Evolutionary conservation across 1,140 invertebrate genomes (phyloP), one percentile per base, ranked within the genome.

Genomic region (Cephus cinctus): DNA sequence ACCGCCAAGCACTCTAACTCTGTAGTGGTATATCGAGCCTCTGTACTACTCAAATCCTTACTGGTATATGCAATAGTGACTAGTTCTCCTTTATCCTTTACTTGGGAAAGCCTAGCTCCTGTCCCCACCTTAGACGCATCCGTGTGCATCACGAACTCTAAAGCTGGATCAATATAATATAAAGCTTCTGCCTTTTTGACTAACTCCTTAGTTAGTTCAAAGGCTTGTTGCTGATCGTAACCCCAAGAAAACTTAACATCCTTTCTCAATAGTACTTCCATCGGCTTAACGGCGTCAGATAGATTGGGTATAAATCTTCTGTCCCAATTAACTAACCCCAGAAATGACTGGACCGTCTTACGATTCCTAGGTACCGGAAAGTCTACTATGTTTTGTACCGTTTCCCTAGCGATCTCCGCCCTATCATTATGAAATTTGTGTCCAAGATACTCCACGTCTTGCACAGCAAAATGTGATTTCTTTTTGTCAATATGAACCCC

Each of bases 271-370:
- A 65, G 43, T 21, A 44, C 35, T 45, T 67, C 43, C 19, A 69
- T 35, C 3, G 52, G 50, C 43, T 63, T 38, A 9, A 52, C 43
- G 11, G 42, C 31, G 1, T 31, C 36, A 3, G 71, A 56, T 53
- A 65, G 69, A 23, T 68, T 44, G 57, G 48, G 53, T 34, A 74
- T 43, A 47, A 74, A 71, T 30, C 57, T 43, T 18, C 63, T 49
- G 45, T 73, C 73, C 46, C 67, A 71, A 46, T 67, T 70, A 5
- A 65, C 53, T n/a, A 75, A 45, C 2, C 69, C 72, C 1, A 78
- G 42, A 57, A 78, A 77, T 5, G 67, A 49, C 43, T 69, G 60
- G 34, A 74, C 30, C 30, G 71, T 44, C 20, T 59, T 54, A n/a
- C 61, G 44, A 41, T 65, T 75, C 25, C 47, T 50, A 9, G 74